These are phyloP conservation scores for Frankliniella fusca DNA, from an alignment of 2,888 invertebrate genomes.

Conservation along the genomic window DNA sequence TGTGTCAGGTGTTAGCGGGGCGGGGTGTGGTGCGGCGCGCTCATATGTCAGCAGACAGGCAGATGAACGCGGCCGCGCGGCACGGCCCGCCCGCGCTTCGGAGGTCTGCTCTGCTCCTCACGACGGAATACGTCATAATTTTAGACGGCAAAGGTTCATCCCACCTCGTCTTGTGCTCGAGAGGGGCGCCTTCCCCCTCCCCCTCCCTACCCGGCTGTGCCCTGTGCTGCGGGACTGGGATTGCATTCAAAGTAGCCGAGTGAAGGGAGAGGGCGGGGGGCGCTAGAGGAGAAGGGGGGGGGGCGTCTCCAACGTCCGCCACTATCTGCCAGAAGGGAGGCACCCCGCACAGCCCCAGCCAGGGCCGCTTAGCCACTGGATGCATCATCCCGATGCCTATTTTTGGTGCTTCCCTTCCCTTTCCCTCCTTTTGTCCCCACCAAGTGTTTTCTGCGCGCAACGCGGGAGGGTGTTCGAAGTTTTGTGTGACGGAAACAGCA, in stretches of 20 bases:
- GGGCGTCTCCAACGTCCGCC: not conserved
- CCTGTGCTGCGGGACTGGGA: too few species aligned
- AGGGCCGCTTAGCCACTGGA: not conserved
- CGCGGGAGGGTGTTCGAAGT: too few species aligned
- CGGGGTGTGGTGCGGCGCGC: too few species aligned
- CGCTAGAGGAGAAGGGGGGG: too few species aligned
- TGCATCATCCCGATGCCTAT: not conserved
- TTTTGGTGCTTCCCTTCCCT: not conserved
- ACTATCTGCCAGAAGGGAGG: not conserved
- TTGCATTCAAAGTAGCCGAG: too few species aligned
- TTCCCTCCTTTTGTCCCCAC: not conserved
- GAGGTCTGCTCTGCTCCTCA: not conserved
- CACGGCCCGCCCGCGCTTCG: not conserved
- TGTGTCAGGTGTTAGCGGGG: not conserved
- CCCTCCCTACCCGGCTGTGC: too few species aligned
- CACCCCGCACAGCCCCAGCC: not conserved
- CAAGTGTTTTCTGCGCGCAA: too few species aligned
- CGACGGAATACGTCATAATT: not conserved
- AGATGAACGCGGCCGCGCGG: not conserved
- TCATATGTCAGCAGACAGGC: not conserved
- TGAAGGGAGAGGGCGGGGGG: too few species aligned
- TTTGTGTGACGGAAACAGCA: too few species aligned
- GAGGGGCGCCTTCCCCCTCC: too few species aligned
- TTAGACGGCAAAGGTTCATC: not conserved
- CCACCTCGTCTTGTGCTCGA: not conserved